Evolutionary conservation across 2,113 vertebrate genomes (phyloP), one percentile per base, ranked within the genome.

Genomic region (Hepsetus odoe): DNA sequence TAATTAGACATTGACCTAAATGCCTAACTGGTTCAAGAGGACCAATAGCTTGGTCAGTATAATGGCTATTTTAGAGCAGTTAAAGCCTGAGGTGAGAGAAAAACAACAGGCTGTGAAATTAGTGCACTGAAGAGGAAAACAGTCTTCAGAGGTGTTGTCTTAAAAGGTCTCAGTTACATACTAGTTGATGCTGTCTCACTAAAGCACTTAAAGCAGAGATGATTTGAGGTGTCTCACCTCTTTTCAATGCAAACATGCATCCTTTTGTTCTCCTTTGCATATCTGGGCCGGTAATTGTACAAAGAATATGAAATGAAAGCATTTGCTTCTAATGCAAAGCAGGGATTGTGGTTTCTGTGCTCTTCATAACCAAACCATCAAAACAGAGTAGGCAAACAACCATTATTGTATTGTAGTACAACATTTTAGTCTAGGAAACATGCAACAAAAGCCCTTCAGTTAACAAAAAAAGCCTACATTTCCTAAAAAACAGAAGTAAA

Each of bases 291-390:
- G 38, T 67, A 58, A 13, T 46, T 33, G 14, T 28, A 79, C 44
- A 70, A 77, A 44, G 33, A 28, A 74, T n/a, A 74, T 69, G 46
- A 69, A 74, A 69, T 56, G 22, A 42, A 66, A 5, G 64, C 18
- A 55, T 82, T 62, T 69, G 28, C 24, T 64, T 46, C 32, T 64
- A 12, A 82, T 82, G 61, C 69, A 67, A 82, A 73, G 62, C 69
- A 58, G 26, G n/a, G 20, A 72, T 46, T 66, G 20, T 46, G 14
- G 10, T 32, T 32, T 68, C 20, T 32, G 30, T 68, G 5, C 61
- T 55, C 9, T 55, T 72, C 28, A 62, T 35, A 56, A 28, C 20
- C 59, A 64, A 82, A 56, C 46, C 18, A 69, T 11, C 26, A 20
- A 38, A 55, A 38, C 5, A 18, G 55, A 69, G 24, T 28, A 16